Conservation (phyloP, 2,888 invertebrate species). For the Drosophila cracens region DNA sequence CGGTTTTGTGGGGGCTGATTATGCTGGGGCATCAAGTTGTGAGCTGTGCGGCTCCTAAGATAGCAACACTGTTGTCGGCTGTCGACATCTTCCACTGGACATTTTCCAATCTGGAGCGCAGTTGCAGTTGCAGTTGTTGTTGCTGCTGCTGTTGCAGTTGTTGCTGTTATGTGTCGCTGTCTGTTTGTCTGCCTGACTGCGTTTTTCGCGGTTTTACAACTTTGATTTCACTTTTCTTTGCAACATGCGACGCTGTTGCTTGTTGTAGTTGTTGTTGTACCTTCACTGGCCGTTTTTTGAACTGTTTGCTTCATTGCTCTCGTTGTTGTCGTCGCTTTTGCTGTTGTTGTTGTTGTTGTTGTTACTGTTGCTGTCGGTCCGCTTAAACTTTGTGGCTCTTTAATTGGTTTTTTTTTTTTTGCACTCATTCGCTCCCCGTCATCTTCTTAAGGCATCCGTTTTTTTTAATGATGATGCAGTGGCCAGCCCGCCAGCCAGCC, state of each 20-base stretch:
- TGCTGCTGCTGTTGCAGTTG: slow-evolving; percentile 29
- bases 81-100: slow-evolving; percentile 73
- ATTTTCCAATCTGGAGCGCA: slow-evolving; percentile 69
- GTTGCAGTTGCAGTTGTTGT: slow-evolving; percentile 33
- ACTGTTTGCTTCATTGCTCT: slow-evolving; percentile 75
- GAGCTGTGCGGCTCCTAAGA: slow-evolving; percentile 44
- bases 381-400: slow-evolving; percentile 79
- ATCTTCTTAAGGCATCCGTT: slow-evolving; percentile 75
- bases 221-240: slow-evolving; percentile 81
- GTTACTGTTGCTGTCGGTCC: slow-evolving; percentile 54
- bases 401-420: slow-evolving; percentile 74
- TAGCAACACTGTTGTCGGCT: slow-evolving; percentile 46
- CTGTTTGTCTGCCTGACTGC: slow-evolving; percentile 73
- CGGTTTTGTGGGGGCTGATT: slow-evolving; percentile 58
- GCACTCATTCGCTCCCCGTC: slow-evolving; percentile 46
- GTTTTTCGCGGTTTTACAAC: slow-evolving; percentile 81
- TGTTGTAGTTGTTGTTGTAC: slow-evolving; percentile 57
- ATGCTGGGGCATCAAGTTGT: slow-evolving; percentile 26
- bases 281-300: slow-evolving; percentile 77
- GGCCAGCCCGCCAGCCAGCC: slow-evolving; percentile 48
- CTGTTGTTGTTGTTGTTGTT: slow-evolving; percentile 34
- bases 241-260: slow-evolving; percentile 71
- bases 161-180: slow-evolving; percentile 70
- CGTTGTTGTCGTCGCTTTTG: slow-evolving; percentile 45
- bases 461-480: slow-evolving; percentile 69